These are phyloP conservation scores for Motacilla alba DNA, from an alignment of 2,113 vertebrate genomes.

Conservation along the genomic window DNA sequence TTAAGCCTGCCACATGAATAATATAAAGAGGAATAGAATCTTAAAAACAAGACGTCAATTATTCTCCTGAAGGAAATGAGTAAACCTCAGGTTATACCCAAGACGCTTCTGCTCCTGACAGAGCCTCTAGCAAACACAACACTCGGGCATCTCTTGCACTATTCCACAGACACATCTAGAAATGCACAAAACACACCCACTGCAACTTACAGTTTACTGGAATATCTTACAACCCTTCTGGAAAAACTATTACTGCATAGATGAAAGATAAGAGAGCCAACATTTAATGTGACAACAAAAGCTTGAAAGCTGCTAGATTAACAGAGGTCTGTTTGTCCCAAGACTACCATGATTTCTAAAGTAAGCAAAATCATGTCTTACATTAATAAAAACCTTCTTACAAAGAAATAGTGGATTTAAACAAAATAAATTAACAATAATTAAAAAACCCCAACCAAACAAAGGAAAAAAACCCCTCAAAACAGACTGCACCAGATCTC, in stretches of 20 bases:
- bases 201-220: not conserved
- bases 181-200: not conserved
- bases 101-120: not conserved
- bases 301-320: not conserved
- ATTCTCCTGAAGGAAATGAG: not conserved
- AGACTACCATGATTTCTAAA: not conserved
- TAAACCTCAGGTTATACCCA: not conserved
- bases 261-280: not conserved
- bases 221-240: not conserved
- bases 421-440: not conserved
- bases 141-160: not conserved
- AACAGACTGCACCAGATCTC: not conserved
- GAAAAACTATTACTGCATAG: not conserved
- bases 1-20: not conserved
- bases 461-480: not conserved
- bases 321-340: not conserved
- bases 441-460: not conserved
- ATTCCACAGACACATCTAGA: not conserved
- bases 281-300: not conserved
- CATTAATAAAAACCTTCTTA: not conserved
- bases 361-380: not conserved
- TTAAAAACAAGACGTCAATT: not conserved
- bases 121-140: not conserved
- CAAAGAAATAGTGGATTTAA: rapidly evolving
- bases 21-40: not conserved